These are phyloP conservation scores for Drosophila tani DNA, from an alignment of 1,140 invertebrate species.

Conservation along the genomic window DNA sequence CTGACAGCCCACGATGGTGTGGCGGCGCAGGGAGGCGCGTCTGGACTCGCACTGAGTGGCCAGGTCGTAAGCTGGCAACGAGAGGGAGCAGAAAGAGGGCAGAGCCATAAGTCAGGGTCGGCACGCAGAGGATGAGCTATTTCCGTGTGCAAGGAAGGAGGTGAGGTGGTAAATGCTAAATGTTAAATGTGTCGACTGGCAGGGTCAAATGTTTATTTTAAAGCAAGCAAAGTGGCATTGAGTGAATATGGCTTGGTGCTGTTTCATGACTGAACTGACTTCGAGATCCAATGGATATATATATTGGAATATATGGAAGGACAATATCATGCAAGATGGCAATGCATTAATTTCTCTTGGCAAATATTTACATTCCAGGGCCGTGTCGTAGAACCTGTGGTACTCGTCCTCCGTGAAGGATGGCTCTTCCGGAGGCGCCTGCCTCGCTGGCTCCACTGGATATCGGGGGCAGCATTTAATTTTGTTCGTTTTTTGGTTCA, in stretches of 20 bases:
- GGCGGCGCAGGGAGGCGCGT: conserved; percentile 89
- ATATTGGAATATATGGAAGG: background rate
- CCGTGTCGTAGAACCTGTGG: conserved; percentile 91
- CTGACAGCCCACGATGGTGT: conserved; percentile 88
- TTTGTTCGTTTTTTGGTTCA: conserved; percentile 43
- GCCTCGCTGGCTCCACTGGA: conserved; percentile 56
- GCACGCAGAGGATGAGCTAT: conserved; percentile 26
- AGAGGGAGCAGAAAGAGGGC: conserved; percentile 8
- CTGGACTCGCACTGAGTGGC: conserved; percentile 91
- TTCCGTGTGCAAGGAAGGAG: conserved; percentile 11
- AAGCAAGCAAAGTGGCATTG: conserved; percentile 18
- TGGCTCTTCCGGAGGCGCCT: conserved; percentile 59
- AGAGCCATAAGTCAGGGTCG: conserved; percentile 35
- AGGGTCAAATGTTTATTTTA: conserved; percentile 31
- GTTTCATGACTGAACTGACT: conserved; percentile 19
- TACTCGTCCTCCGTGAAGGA: conserved; percentile 89
- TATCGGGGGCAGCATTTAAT: conserved; percentile 36
- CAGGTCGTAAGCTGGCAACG: conserved; percentile 89
- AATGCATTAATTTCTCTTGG: conserved; percentile 23
- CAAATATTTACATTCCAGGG: conserved; percentile 90
- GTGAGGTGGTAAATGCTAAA: conserved; percentile 11
- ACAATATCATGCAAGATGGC: conserved; percentile 30
- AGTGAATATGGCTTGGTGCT: background rate
- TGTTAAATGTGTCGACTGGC: conserved; percentile 27
- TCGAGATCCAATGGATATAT: conserved; percentile 18